Evolutionary conservation across 2,113 vertebrate genomes (phyloP).

Genomic region (Notiomystis cincta): DNA sequence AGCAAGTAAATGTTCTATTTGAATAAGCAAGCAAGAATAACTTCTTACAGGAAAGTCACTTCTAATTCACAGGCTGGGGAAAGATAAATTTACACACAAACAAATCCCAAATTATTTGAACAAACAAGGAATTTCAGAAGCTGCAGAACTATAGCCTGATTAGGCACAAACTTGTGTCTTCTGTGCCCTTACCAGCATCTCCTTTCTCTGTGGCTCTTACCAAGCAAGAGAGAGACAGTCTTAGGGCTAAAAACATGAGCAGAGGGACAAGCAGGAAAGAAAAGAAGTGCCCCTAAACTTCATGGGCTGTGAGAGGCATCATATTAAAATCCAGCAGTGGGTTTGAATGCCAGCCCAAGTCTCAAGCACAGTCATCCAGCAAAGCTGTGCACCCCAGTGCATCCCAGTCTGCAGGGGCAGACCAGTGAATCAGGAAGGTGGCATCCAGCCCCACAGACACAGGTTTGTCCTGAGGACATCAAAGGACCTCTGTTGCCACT

Average conservation of each 20-base stretch:
- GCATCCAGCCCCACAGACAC: background rate
- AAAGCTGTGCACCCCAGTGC: background rate
- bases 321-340: background rate
- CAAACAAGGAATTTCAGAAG: background rate
- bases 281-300: background rate
- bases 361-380: background rate
- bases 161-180: background rate
- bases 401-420: background rate
- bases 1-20: background rate
- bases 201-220: background rate
- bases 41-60: background rate
- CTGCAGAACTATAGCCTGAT: background rate
- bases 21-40: background rate
- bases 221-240: background rate
- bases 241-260: background rate
- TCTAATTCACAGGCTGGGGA: background rate
- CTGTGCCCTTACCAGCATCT: background rate
- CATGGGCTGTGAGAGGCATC: rapidly evolving
- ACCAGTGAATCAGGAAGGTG: rapidly evolving
- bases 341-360: background rate
- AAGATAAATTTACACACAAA: background rate
- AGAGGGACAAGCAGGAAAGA: background rate
- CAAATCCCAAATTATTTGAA: background rate
- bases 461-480: background rate
- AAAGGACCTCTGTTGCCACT: background rate